Percentiles rank a stretch among this genome's conserved stretches.
phyloP scores from a whole-genome alignment of 2,113 vertebrate genomes.

The Macquaria australasica region DNA sequence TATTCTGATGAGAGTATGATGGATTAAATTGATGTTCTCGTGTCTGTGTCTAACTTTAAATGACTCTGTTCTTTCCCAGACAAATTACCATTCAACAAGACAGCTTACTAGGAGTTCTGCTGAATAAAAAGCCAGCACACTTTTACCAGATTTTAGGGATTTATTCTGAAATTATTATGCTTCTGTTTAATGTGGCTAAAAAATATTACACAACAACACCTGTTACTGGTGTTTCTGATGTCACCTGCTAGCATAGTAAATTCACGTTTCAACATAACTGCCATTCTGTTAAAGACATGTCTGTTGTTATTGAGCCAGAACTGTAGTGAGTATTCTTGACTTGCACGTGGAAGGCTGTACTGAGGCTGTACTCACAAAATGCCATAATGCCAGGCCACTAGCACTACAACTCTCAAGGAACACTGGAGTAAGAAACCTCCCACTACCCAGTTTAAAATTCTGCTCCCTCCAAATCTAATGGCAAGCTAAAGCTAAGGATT shows the following conservation, averaged over 20 bases:
- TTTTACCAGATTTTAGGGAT: background rate
- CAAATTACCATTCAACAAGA: background rate
- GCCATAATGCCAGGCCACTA: background rate
- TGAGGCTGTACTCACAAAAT: too few relatives aligned
- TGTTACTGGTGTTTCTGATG: background rate
- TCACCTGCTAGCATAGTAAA: background rate
- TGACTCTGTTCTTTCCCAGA: background rate
- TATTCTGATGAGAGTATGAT: slow-evolving; percentile 8
- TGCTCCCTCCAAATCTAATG: background rate
- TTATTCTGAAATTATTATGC: background rate
- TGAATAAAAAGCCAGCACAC: background rate
- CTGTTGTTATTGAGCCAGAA: background rate
- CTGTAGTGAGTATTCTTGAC: too few relatives aligned
- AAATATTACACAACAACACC: background rate
- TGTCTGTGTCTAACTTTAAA: background rate
- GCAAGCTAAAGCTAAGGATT: background rate
- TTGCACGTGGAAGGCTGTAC: too few relatives aligned
- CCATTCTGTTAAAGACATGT: background rate
- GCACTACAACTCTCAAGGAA: background rate
- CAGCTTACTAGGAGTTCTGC: background rate
- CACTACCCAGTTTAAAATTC: background rate
- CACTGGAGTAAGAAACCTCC: background rate
- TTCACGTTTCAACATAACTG: background rate
- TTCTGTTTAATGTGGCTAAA: background rate
- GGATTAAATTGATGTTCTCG: slow-evolving; percentile 20